Percentiles rank a stretch among this genome's conserved stretches.
phyloP scores from a whole-genome alignment of 1,140 invertebrate species.

The Trinorchestia longiramus region DNA sequence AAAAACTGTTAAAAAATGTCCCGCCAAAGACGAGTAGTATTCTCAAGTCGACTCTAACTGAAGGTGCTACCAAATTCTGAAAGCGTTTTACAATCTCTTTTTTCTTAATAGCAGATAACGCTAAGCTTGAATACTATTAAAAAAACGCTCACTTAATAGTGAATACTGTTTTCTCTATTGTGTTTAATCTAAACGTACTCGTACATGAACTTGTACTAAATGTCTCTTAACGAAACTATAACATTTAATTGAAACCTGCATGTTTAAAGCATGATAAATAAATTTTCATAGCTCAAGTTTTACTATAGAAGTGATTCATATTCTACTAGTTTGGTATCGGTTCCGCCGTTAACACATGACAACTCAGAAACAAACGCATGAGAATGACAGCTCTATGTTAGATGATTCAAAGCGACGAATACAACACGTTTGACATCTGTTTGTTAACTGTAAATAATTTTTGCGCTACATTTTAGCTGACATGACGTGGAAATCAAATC shows the following conservation, averaged over 20 bases:
- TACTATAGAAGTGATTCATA: neutral
- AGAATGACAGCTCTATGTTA: neutral
- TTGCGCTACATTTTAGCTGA: too few species aligned
- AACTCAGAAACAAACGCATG: neutral
- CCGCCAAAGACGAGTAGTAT: neutral
- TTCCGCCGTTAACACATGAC: neutral
- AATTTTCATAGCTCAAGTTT: neutral
- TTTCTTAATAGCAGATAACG: neutral
- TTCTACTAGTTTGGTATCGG: neutral
- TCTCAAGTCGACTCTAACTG: neutral
- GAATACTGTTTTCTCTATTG: neutral
- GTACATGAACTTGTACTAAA: neutral
- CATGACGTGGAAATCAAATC: too few species aligned
- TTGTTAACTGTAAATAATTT: too few species aligned
- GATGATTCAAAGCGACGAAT: too few species aligned
- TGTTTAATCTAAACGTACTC: neutral
- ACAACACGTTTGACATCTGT: too few species aligned
- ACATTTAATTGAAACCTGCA: neutral
- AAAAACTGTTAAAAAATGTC: neutral
- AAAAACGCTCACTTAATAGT: neutral
- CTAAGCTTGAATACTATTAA: neutral
- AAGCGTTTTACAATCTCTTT: neutral
- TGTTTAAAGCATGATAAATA: neutral
- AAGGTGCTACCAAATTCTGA: neutral
- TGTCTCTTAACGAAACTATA: neutral